Percentiles rank a stretch among this genome's conserved stretches.
These are phyloP conservation scores for Meteorus colon DNA, from an alignment of 2,888 invertebrate genomes.

Conservation along the genomic window DNA sequence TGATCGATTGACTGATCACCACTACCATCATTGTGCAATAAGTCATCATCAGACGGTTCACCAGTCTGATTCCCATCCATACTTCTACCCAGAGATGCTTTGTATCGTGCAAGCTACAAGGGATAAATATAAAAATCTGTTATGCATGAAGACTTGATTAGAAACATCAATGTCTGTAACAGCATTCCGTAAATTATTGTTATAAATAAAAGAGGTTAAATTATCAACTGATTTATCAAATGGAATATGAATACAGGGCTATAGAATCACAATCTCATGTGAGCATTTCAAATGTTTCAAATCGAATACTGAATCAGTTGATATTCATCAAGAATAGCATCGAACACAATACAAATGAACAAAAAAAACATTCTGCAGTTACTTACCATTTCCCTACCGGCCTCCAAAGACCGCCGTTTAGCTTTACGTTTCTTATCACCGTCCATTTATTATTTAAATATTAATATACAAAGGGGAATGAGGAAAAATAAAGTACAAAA, in stretches of 20 bases:
- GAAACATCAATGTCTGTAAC: neutral
- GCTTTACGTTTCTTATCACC: constrained; percentile 61
- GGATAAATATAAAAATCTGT: neutral
- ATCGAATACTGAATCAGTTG: constrained; percentile 32
- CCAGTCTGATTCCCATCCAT: constrained; percentile 49
- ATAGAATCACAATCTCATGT: neutral
- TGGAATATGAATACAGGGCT: neutral
- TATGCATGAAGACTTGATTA: neutral
- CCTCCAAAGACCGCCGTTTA: constrained; percentile 61
- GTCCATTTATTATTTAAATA: constrained; percentile 56
- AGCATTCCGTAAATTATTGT: neutral
- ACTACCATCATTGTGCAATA: constrained; percentile 58
- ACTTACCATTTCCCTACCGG: constrained; percentile 65
- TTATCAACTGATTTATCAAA: neutral
- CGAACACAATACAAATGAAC: constrained; percentile 48
- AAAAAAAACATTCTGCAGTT: constrained; percentile 43
- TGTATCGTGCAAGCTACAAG: constrained; percentile 62
- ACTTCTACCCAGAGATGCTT: constrained; percentile 54
- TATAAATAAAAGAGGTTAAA: constrained; percentile 7
- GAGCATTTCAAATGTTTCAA: constrained; percentile 24
- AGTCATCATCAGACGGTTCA: constrained; percentile 65
- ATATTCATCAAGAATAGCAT: constrained; percentile 50
- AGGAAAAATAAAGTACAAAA: neutral
- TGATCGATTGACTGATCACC: constrained; percentile 55
- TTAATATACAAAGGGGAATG: neutral